phyloP scores from a whole-genome alignment of 2,113 vertebrate species.

The Odontesthes bonariensis region DNA sequence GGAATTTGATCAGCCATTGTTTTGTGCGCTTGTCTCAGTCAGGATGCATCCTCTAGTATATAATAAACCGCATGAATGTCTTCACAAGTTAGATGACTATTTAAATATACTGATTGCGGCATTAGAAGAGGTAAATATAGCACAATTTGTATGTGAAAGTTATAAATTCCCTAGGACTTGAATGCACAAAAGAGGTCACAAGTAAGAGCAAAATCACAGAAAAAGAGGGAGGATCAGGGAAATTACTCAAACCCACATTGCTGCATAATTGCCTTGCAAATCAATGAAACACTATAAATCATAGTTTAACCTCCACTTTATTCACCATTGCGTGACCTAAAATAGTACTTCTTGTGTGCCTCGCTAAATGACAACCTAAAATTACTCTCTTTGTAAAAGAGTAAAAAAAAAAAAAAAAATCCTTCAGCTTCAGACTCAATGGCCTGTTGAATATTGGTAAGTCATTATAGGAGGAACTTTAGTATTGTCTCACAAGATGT shows the following conservation, averaged over 20 bases:
- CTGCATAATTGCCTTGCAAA: not conserved
- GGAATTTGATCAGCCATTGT: too few relatives aligned
- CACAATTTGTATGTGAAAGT: too few relatives aligned
- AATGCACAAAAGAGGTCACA: not conserved
- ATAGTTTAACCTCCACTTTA: conserved; percentile 19
- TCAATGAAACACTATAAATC: conserved; percentile 20
- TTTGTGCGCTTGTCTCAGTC: too few relatives aligned
- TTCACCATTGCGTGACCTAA: conserved; percentile 10
- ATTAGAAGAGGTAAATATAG: too few relatives aligned
- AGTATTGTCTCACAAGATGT: conserved; percentile 47
- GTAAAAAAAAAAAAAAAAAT: not conserved
- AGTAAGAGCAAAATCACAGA: not conserved
- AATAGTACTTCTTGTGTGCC: not conserved
- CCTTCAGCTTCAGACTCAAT: conserved; percentile 43
- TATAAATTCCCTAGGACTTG: not conserved
- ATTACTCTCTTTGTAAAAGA: conserved; percentile 9
- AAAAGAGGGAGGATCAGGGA: not conserved
- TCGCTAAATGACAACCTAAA: conserved; percentile 35
- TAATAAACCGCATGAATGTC: too few relatives aligned
- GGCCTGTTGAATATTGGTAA: conserved; percentile 53
- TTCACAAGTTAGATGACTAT: too few relatives aligned
- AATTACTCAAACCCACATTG: not conserved
- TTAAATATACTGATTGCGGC: not conserved
- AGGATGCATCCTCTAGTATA: too few relatives aligned
- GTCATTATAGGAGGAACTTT: conserved; percentile 63